These are phyloP conservation scores for Euspilapteryx auroguttella DNA, from an alignment of 2,888 invertebrate genomes.

Conservation along the genomic window DNA sequence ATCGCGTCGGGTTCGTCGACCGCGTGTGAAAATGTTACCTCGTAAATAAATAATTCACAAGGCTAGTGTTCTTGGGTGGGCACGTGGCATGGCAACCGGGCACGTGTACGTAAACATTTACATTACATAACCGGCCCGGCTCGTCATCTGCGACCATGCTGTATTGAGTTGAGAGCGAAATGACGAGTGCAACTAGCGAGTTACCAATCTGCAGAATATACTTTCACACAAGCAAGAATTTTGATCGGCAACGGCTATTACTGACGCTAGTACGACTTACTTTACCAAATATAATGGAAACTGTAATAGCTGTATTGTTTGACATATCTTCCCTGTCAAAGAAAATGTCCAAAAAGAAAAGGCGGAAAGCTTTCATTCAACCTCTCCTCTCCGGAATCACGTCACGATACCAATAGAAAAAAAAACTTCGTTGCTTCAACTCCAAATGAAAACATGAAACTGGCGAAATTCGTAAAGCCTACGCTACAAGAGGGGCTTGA, in stretches of 20 bases:
- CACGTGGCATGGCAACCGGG: constrained; percentile 46
- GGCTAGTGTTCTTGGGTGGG: constrained; percentile 56
- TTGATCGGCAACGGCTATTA: too few species aligned
- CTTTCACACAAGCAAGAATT: too few species aligned
- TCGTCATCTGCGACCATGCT: constrained; percentile 45
- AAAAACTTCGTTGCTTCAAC: constrained; percentile 6
- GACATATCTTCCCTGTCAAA: too few species aligned
- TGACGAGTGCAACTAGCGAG: constrained; percentile 28
- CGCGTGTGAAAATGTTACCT: constrained; percentile 59
- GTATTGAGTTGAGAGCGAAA: constrained; percentile 39
- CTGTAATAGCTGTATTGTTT: too few species aligned
- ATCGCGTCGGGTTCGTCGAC: constrained; percentile 53
- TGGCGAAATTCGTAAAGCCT: constrained; percentile 5
- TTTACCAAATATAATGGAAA: too few species aligned
- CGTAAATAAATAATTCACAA: constrained; percentile 63
- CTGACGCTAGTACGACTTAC: too few species aligned
- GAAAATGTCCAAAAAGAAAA: too few species aligned
- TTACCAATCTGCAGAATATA: constrained; percentile 18
- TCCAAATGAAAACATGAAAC: constrained; percentile 5
- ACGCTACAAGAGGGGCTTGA: constrained; percentile 10
- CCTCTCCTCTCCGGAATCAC: constrained; percentile 1
- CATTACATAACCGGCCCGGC: constrained; percentile 48
- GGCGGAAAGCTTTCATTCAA: constrained; percentile 3
- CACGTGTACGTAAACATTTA: constrained; percentile 59
- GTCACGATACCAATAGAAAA: constrained; percentile 6